These are phyloP conservation scores for Pogonocherus hispidulus DNA, from an alignment of 2,888 invertebrate species.

Conservation along the genomic window DNA sequence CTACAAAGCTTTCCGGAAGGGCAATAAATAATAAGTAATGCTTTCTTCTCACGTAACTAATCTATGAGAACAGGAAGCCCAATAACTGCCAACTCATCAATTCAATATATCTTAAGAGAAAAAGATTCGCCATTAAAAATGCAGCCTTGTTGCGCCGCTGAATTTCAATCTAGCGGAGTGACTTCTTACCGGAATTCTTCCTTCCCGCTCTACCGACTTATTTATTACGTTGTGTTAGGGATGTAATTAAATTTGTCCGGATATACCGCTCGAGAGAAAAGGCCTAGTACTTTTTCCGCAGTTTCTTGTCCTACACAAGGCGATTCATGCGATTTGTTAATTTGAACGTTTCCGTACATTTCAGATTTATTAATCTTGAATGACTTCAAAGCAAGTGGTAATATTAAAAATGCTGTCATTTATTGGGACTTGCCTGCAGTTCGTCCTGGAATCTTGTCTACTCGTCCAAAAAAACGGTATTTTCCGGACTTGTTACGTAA, in stretches of 20 bases:
- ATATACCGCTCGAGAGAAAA: constrained; percentile 17
- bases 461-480: no score
- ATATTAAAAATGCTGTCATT: no score
- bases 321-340: not conserved
- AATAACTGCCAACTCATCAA: constrained; percentile 67
- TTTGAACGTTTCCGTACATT: no score
- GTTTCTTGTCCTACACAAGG: not conserved
- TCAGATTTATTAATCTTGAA: no score
- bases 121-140: constrained; percentile 61
- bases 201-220: constrained; percentile 31
- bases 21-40: constrained; percentile 67
- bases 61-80: constrained; percentile 66
- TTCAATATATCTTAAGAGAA: constrained; percentile 51
- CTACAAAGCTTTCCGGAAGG: constrained; percentile 58
- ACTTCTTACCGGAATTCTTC: constrained; percentile 37
- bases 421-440: no score
- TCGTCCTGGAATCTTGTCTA: no score
- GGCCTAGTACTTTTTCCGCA: not conserved
- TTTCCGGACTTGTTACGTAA: no score
- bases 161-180: constrained; percentile 46
- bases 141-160: constrained; percentile 47
- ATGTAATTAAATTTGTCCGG: constrained; percentile 34
- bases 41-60: constrained; percentile 68
- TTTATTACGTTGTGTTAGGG: constrained; percentile 36
- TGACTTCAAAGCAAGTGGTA: no score